These are phyloP conservation scores for Plotosus lineatus DNA, from an alignment of 2,113 vertebrate species.

Conservation along the genomic window DNA sequence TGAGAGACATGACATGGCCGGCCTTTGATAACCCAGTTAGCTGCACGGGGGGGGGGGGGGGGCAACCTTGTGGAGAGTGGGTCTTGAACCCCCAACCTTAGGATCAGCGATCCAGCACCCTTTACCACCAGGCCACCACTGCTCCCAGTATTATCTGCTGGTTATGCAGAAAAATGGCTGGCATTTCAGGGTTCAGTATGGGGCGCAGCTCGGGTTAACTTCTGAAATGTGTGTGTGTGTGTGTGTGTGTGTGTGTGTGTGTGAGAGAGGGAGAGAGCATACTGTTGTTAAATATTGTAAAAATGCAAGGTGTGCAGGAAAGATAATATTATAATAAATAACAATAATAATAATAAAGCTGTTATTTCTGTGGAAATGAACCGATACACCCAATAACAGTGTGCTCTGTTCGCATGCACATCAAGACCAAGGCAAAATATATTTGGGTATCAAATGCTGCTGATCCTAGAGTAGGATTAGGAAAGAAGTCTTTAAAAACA, in stretches of 20 bases:
- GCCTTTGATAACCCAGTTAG: too few relatives aligned
- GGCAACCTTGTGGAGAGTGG: too few relatives aligned
- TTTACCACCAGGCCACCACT: neutral
- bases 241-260: too few relatives aligned
- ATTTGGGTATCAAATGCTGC: slow-evolving; percentile 10
- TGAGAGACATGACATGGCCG: too few relatives aligned
- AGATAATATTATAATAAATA: slow-evolving; percentile 50
- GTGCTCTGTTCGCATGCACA: neutral
- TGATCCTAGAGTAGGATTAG: slow-evolving; percentile 6
- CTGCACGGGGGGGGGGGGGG: too few relatives aligned
- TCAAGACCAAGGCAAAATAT: neutral
- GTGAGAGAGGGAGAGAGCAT: neutral
- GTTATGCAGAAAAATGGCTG: too few relatives aligned
- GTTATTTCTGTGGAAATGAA: slow-evolving; percentile 19
- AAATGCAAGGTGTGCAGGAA: slow-evolving; percentile 53
- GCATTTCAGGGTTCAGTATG: too few relatives aligned
- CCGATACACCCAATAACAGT: neutral
- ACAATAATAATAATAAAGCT: slow-evolving; percentile 46
- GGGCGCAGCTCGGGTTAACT: too few relatives aligned
- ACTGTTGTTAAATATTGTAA: slow-evolving; percentile 46
- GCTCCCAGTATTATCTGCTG: too few relatives aligned
- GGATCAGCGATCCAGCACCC: too few relatives aligned
- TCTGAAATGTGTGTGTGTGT: too few relatives aligned
- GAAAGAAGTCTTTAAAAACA: slow-evolving; percentile 1
- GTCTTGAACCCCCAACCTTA: too few relatives aligned